Percentiles rank a stretch among this genome's conserved stretches.
Evolutionary conservation across 2,888 invertebrate genomes (phyloP).

Genomic region (Deilephila elpenor): DNA sequence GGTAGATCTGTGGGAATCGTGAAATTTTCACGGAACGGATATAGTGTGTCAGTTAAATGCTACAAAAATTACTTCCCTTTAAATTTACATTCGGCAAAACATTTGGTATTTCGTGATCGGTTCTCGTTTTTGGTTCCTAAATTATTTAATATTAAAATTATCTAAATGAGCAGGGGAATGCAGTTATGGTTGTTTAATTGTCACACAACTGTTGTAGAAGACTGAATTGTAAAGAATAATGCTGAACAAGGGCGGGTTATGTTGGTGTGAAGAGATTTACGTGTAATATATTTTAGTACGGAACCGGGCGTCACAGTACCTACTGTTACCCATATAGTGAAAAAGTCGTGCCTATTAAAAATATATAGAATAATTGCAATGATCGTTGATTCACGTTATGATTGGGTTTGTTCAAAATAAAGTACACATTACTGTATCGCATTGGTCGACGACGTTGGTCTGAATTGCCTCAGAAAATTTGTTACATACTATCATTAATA

Average conservation of each 20-base stretch:
- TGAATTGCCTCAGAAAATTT: slow-evolving; percentile 44
- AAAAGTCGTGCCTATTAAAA: slow-evolving; percentile 55
- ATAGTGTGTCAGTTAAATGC: slow-evolving; percentile 50
- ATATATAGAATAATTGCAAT: slow-evolving; percentile 11
- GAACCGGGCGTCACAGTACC: slow-evolving; percentile 58
- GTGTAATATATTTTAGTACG: slow-evolving; percentile 54
- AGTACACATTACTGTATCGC: slow-evolving; percentile 27
- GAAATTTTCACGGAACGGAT: slow-evolving; percentile 41
- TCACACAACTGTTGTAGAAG: slow-evolving; percentile 62
- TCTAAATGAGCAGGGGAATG: slow-evolving; percentile 13
- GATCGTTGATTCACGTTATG: slow-evolving; percentile 5
- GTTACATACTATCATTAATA: slow-evolving; percentile 36
- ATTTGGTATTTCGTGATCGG: slow-evolving; percentile 19
- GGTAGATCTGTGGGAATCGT: slow-evolving; percentile 53
- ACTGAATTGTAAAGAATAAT: slow-evolving; percentile 68
- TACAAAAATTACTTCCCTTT: slow-evolving; percentile 40
- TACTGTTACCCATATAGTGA: slow-evolving; percentile 53
- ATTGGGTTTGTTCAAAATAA: slow-evolving; percentile 25
- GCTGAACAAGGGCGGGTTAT: slow-evolving; percentile 49
- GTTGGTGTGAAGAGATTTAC: slow-evolving; percentile 52
- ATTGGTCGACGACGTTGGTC: slow-evolving; percentile 27
- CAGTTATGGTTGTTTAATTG: slow-evolving; percentile 56
- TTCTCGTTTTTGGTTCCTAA: slow-evolving; percentile 29
- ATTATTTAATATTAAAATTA: slow-evolving; percentile 11
- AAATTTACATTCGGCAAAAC: not conserved